Conservation (phyloP, 2,888 invertebrate species). For the Cheilosia scutellata region DNA sequence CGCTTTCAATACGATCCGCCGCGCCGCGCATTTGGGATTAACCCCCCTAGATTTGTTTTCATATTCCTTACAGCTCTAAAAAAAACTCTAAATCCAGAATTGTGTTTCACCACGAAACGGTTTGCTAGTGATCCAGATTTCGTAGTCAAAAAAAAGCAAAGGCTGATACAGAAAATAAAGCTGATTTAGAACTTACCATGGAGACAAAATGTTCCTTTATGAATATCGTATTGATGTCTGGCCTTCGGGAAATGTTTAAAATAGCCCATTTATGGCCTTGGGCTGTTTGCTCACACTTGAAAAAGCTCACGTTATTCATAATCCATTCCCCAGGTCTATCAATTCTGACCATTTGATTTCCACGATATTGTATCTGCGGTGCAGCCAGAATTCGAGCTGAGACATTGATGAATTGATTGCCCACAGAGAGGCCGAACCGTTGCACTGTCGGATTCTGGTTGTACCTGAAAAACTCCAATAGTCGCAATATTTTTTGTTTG, state of each 20-base stretch:
- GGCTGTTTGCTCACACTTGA: neutral
- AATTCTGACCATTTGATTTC: neutral
- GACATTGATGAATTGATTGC: constrained; percentile 89
- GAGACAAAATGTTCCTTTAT: constrained; percentile 48
- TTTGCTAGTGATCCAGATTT: too few relatives aligned
- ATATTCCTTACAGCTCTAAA: too few relatives aligned
- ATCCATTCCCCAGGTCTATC: constrained; percentile 78
- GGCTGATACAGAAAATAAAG: neutral
- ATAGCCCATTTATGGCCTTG: constrained; percentile 79
- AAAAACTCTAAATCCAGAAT: too few relatives aligned
- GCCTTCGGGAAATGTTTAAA: constrained; percentile 70
- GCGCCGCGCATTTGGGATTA: too few relatives aligned
- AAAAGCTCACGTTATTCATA: constrained; percentile 40
- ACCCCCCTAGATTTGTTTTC: too few relatives aligned
- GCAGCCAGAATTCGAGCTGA: constrained; percentile 91
- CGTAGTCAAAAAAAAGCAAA: neutral
- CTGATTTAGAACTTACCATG: constrained; percentile 55
- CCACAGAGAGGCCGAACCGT: constrained; percentile 93
- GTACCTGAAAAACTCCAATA: constrained; percentile 79
- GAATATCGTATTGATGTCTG: constrained; percentile 34
- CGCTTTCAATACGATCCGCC: too few relatives aligned
- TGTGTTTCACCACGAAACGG: too few relatives aligned
- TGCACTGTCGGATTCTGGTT: constrained; percentile 86
- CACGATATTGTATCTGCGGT: constrained; percentile 88
- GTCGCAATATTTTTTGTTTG: constrained; percentile 90